Evolutionary conservation across 1,140 invertebrate species (phyloP).

Genomic region (Drosophila kurseongensis): DNA sequence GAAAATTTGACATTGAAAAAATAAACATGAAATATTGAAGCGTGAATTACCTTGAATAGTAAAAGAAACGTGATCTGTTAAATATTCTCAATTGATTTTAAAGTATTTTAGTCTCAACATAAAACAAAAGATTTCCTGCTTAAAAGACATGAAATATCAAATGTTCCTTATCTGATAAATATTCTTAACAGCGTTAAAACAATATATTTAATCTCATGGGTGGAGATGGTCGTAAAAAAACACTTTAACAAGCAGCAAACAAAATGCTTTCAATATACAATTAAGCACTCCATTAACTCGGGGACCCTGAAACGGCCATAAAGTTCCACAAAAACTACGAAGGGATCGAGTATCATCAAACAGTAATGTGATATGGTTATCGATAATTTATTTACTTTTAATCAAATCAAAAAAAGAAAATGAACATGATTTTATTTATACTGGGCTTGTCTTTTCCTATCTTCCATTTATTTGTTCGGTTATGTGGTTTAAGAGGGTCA

Average conservation of each 20-base stretch:
- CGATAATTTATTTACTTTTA: conserved; percentile 66
- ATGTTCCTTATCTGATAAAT: neutral
- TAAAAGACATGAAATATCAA: neutral
- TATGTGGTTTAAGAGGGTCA: conserved; percentile 42
- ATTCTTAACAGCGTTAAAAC: neutral
- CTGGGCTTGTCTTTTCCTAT: neutral
- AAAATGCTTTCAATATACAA: conserved; percentile 51
- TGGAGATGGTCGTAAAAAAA: conserved; percentile 7
- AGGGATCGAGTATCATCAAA: conserved; percentile 19
- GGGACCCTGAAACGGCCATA: conserved; percentile 17
- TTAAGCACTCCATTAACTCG: conserved; percentile 33
- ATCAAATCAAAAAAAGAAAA: conserved; percentile 57
- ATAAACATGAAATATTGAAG: neutral
- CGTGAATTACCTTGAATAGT: neutral
- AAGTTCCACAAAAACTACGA: conserved; percentile 9
- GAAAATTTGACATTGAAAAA: conserved; percentile 12
- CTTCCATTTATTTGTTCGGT: conserved; percentile 20
- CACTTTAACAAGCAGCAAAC: conserved; percentile 26
- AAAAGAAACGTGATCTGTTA: neutral
- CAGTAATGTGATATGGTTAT: conserved; percentile 62
- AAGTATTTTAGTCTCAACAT: no score
- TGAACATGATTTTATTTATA: conserved; percentile 41
- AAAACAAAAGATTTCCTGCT: no score
- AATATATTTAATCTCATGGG: neutral
- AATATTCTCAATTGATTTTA: no score